Evolutionary conservation across 2,113 vertebrate genomes (phyloP).

Genomic region (Mustelus asterias): DNA sequence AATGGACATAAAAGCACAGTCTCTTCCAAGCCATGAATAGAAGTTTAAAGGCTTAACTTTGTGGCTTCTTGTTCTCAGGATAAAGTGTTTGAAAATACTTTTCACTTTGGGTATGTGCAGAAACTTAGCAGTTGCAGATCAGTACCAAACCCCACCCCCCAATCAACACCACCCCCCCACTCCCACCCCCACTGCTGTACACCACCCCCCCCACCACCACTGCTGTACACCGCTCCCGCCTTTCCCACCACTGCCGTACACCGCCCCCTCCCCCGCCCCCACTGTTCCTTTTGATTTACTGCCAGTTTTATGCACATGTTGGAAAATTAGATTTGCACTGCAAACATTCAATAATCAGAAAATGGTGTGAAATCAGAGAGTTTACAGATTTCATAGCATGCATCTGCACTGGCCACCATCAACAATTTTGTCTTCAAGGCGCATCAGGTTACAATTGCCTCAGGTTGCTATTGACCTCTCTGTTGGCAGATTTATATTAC

Average conservation of each 20-base stretch:
- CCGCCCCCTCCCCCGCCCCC: neutral
- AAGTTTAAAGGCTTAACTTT: too few species aligned
- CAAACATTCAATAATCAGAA: neutral
- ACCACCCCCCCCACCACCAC: too few species aligned
- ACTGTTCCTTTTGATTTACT: neutral
- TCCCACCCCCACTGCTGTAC: too few species aligned
- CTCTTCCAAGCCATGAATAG: neutral
- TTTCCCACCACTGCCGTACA: too few species aligned
- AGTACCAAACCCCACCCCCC: neutral
- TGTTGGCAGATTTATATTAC: neutral
- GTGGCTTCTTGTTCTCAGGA: too few species aligned
- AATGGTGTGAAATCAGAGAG: neutral
- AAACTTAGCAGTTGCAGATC: neutral
- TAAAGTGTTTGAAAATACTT: neutral
- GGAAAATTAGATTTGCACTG: neutral
- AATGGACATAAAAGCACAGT: neutral
- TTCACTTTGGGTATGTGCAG: neutral
- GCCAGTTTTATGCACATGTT: neutral
- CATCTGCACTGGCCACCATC: neutral
- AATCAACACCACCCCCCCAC: too few species aligned
- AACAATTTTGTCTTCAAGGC: neutral
- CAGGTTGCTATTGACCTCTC: neutral
- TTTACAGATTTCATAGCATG: neutral
- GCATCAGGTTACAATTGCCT: neutral
- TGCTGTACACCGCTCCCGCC: too few species aligned